phyloP scores from a whole-genome alignment of 2,797 vertebrate species.

The Spea hammondii region DNA sequence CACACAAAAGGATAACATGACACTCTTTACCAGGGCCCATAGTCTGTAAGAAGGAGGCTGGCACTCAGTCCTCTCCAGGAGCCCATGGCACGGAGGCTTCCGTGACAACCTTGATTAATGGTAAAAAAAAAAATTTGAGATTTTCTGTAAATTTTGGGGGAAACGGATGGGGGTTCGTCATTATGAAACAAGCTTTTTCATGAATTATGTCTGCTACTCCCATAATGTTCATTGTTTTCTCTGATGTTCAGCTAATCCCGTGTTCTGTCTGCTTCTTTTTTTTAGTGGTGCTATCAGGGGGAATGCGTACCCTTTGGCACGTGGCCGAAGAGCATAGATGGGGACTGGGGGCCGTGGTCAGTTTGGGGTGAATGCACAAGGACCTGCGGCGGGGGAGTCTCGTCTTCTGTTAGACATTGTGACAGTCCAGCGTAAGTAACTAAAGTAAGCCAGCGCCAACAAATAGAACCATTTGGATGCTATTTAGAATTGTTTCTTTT shows the following conservation, averaged over 20 bases:
- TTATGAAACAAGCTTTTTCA: no score
- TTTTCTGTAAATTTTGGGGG: no score
- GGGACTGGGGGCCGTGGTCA: constrained; percentile 95
- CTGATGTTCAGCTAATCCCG: constrained; percentile 66
- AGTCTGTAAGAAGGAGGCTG: no score
- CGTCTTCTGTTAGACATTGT: constrained; percentile 97
- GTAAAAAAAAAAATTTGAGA: no score
- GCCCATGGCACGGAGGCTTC: no score
- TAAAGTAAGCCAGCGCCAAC: constrained; percentile 97
- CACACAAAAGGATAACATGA: no score
- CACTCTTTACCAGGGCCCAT: no score
- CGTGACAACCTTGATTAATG: no score
- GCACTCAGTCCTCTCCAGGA: no score
- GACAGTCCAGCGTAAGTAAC: constrained; percentile 99
- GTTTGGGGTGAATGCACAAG: constrained; percentile 96
- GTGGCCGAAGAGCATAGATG: constrained; percentile 91
- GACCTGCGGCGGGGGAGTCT: constrained; percentile 96
- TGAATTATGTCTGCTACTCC: constrained; percentile 52
- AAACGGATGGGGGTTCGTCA: no score
- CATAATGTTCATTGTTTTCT: constrained; percentile 54
- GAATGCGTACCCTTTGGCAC: constrained; percentile 92
- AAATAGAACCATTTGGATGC: constrained; percentile 78
- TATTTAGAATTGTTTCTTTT: constrained; percentile 67
- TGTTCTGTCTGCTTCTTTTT: constrained; percentile 70
- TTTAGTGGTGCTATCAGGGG: constrained; percentile 97